Evolutionary conservation across 2,888 invertebrate genomes (phyloP).

Genomic region (Cheilosia vulpina): DNA sequence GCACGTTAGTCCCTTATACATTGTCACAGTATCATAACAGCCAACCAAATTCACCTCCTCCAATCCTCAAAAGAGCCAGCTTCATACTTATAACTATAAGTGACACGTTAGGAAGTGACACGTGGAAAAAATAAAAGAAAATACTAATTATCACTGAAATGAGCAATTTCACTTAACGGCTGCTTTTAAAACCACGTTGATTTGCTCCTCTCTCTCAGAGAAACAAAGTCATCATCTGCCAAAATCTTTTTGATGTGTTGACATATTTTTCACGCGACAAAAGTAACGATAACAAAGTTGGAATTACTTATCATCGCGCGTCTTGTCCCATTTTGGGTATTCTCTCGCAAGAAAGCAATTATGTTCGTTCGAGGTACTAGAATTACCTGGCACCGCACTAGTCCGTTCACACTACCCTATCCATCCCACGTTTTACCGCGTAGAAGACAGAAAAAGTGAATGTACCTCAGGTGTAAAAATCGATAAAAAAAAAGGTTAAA

Average conservation of each 20-base stretch:
- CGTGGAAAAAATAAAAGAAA: background rate
- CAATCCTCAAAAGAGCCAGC: background rate
- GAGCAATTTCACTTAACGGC: background rate
- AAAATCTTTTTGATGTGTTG: background rate
- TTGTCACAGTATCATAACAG: background rate
- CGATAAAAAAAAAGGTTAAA: constrained; percentile 34
- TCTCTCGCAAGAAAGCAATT: background rate
- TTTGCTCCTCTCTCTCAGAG: background rate
- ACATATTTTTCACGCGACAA: background rate
- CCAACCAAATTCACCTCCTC: background rate
- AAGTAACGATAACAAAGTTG: background rate
- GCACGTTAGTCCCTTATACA: background rate
- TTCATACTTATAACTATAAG: background rate
- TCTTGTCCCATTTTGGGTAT: background rate
- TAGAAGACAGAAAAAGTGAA: constrained; percentile 21
- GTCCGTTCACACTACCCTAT: background rate
- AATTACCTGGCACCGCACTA: background rate
- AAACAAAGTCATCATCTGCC: background rate
- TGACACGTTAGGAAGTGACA: too few relatives aligned
- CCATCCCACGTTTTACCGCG: too few relatives aligned
- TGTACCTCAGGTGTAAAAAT: constrained; percentile 58
- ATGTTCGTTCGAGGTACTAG: background rate
- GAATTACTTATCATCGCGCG: background rate
- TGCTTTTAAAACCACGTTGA: background rate
- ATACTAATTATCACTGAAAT: background rate